Percentiles rank a stretch among this genome's conserved stretches.
phyloP scores from a whole-genome alignment of 2,888 invertebrate species.

The Acanthosepion pharaonis region DNA sequence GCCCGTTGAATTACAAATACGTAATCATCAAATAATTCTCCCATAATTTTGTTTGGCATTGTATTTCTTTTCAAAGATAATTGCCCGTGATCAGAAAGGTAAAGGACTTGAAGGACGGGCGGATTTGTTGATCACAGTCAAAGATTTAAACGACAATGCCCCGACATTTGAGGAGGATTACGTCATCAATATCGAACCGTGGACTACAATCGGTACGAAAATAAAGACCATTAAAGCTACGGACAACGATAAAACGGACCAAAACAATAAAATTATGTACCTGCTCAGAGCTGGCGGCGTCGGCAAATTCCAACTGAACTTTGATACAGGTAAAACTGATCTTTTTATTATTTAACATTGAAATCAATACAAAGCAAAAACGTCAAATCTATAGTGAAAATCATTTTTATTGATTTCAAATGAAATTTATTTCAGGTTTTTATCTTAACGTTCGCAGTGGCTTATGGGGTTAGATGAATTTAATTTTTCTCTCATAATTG shows the following conservation, averaged over 20 bases:
- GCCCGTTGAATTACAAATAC: no score
- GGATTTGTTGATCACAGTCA: slow-evolving; percentile 50
- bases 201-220: slow-evolving; percentile 48
- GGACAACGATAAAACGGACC: slow-evolving; percentile 49
- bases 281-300: slow-evolving; percentile 52
- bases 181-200: slow-evolving; percentile 48
- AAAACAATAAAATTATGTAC: slow-evolving; percentile 54
- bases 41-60: not conserved
- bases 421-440: not conserved
- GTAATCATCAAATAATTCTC: not conserved
- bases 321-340: slow-evolving; percentile 50
- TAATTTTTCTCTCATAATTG: not conserved
- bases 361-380: not conserved
- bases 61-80: slow-evolving; percentile 47
- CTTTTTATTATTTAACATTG: not conserved
- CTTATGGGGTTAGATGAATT: not conserved
- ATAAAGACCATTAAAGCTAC: slow-evolving; percentile 49
- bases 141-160: slow-evolving; percentile 52
- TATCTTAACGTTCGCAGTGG: not conserved
- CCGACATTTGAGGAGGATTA: slow-evolving; percentile 49
- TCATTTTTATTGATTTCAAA: no score
- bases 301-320: slow-evolving; percentile 52
- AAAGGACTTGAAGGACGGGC: slow-evolving; percentile 48
- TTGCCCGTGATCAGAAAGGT: slow-evolving; percentile 50
- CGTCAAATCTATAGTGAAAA: not conserved